Evolutionary conservation across 2,888 invertebrate species (phyloP).

Genomic region (Drosophila pseudotalamancana): DNA sequence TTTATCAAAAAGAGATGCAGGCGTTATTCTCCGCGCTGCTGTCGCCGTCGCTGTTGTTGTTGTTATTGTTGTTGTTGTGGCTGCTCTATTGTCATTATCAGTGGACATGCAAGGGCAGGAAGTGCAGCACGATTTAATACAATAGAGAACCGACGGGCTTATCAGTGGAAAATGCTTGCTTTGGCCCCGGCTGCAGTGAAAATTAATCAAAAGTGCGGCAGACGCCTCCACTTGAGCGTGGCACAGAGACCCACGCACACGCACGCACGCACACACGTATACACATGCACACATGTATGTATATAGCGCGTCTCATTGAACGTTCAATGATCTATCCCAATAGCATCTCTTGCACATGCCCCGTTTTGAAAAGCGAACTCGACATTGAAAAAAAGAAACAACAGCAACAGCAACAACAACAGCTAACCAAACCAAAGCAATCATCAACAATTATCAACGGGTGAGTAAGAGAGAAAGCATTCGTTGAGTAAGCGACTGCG

Average conservation of each 20-base stretch:
- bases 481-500: background rate
- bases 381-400: constrained; percentile 67
- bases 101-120: constrained; percentile 72
- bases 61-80: constrained; percentile 10
- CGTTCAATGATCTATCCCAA: constrained; percentile 76
- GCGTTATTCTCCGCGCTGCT: constrained; percentile 11
- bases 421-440: constrained; percentile 50
- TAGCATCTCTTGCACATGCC: constrained; percentile 52
- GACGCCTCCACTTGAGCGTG: constrained; percentile 68
- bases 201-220: constrained; percentile 74
- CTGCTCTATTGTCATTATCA: constrained; percentile 59
- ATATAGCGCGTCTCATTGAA: constrained; percentile 52
- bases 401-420: constrained; percentile 28
- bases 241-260: constrained; percentile 32
- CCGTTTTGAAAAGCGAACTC: constrained; percentile 76
- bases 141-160: constrained; percentile 43
- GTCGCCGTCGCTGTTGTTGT: no score
- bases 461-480: constrained; percentile 20
- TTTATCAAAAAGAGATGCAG: constrained; percentile 40
- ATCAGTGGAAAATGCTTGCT: constrained; percentile 48
- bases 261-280: constrained; percentile 6
- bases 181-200: constrained; percentile 30
- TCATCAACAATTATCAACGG: constrained; percentile 43
- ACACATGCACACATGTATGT: constrained; percentile 5
- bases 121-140: constrained; percentile 43